Base-by-base conservation (phyloP, 1,140 invertebrate species). In the Cyrtorhinus lividipennis region DNA sequence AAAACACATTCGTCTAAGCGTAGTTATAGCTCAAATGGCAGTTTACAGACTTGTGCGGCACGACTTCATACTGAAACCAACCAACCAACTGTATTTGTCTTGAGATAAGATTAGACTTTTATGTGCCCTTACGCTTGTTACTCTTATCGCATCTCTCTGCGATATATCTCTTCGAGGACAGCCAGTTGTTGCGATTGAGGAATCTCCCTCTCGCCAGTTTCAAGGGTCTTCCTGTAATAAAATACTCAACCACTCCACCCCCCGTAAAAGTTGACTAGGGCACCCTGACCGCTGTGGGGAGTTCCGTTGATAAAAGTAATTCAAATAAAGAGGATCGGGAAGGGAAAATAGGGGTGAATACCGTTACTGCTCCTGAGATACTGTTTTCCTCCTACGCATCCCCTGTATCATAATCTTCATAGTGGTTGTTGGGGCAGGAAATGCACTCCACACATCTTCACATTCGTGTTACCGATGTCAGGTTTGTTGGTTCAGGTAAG, bases 401-500 rank as follows among this genome's bases (percentile, higher is more conserved):
- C 30, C 30, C 5, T 38, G 30, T 38, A 38, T 38, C 30, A 38
- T 38, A 38, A n/a, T 38, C 30, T 38, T n/a, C n/a, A n/a, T n/a
- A n/a, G n/a, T 38, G 30, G 30, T 38, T 15, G 30, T 15, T 38
- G 15, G 5, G 5, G 30, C 30, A 38, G 30, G 30, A 38, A 38
- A 15, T 38, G 30, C 30, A 38, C 30, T 38, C 30, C 5, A 38
- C 30, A 38, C 30, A 8, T 15, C 15, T 38, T 38, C 30, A 38
- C 15, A 22, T 23, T 57, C 24, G 5, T 57, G 23, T 57, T 20
- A 57, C 56, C 15, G 5, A 57, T 57, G 56, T 38, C 23, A 57
- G 20, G 20, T 20, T 57, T 18, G 20, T 57, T 57, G 56, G 20
- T 57, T 2, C 56, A 57, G 56, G 56, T 57, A 57, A 57, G 56